Evolutionary conservation across 2,888 invertebrate genomes (phyloP).

Genomic region (Caenorhabditis uteleia): DNA sequence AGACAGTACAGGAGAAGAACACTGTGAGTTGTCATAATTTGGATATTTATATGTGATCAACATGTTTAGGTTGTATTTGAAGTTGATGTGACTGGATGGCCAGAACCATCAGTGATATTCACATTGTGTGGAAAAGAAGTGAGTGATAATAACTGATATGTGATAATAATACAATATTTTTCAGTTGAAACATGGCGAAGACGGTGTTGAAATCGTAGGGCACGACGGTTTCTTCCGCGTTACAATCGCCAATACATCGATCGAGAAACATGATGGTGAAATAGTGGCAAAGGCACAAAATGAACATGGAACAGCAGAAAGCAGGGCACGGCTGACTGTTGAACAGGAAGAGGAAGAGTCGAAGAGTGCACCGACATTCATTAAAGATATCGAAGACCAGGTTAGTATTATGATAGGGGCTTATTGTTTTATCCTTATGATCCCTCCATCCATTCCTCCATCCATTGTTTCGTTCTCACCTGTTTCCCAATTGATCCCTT

Average conservation of each 20-base stretch:
- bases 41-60: no score
- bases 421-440: no score
- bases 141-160: no score
- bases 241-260: slow-evolving; percentile 53
- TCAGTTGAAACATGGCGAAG: slow-evolving; percentile 57
- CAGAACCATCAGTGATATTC: slow-evolving; percentile 65
- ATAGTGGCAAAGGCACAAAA: slow-evolving; percentile 72
- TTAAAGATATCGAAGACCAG: slow-evolving; percentile 69
- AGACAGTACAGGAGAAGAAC: slow-evolving; percentile 48
- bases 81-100: slow-evolving; percentile 63
- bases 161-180: slow-evolving; percentile 1
- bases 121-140: slow-evolving; percentile 61
- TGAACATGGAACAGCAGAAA: slow-evolving; percentile 75
- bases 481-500: slow-evolving; percentile 8
- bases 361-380: slow-evolving; percentile 65
- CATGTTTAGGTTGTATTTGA: slow-evolving; percentile 57
- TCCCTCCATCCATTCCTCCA: no score
- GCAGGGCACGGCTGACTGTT: slow-evolving; percentile 78
- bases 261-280: slow-evolving; percentile 70
- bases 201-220: slow-evolving; percentile 62
- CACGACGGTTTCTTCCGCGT: slow-evolving; percentile 62
- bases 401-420: no score
- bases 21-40: slow-evolving; percentile 24
- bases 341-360: slow-evolving; percentile 62
- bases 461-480: slow-evolving; percentile 1